Evolutionary conservation across 2,888 invertebrate genomes (phyloP).

Genomic region (Nesidiocoris tenuis): DNA sequence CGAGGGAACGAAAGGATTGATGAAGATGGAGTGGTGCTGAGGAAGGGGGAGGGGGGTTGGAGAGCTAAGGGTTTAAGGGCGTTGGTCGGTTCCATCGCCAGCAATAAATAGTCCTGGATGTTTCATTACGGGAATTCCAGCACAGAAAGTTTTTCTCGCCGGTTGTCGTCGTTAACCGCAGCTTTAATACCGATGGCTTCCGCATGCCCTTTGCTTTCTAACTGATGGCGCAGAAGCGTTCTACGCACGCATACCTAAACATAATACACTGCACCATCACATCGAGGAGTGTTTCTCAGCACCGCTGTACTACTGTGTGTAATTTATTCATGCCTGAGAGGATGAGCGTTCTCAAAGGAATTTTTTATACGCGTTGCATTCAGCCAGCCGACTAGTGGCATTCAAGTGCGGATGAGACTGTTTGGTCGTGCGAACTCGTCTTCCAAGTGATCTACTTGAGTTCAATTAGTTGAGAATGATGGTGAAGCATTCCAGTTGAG

Average conservation of each 20-base stretch:
- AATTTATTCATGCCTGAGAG: background rate
- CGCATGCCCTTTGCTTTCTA: background rate
- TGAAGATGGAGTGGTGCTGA: no score
- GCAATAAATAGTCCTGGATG: constrained; percentile 29
- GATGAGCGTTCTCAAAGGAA: no score
- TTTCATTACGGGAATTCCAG: constrained; percentile 37
- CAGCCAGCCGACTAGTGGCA: no score
- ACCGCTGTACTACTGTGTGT: no score
- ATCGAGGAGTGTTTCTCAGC: background rate
- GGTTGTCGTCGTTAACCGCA: constrained; percentile 15
- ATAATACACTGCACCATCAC: background rate
- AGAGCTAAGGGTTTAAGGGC: background rate
- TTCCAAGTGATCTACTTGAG: no score
- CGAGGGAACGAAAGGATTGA: background rate
- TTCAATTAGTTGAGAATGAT: no score
- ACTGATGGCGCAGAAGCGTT: background rate
- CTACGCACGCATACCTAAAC: background rate
- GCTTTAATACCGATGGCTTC: constrained; percentile 16
- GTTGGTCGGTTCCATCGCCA: background rate
- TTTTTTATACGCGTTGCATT: no score
- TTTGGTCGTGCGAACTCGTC: no score
- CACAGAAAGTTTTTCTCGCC: constrained; percentile 7
- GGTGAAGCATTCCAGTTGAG: no score
- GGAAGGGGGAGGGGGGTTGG: background rate
- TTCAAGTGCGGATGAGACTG: no score